Percentiles rank a stretch among this genome's conserved stretches.
Conservation (phyloP, 2,888 invertebrate species). For the Cantharis rustica region DNA sequence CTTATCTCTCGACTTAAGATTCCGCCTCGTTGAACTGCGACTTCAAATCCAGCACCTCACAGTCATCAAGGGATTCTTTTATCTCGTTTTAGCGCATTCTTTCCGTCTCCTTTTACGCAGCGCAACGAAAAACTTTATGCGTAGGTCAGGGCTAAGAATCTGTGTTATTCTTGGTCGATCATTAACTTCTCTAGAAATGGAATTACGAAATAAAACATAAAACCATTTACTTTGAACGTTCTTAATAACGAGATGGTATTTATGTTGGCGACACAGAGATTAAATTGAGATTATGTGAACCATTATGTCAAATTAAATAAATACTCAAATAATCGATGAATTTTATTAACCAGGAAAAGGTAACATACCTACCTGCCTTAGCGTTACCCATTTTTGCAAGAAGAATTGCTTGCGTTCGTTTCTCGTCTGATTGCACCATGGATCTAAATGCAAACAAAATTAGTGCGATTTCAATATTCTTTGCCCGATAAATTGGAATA, state of each 20-base stretch:
- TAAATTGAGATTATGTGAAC: not conserved
- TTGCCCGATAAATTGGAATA: not conserved
- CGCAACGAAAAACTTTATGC: slow-evolving; percentile 41
- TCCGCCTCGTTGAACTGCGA: slow-evolving; percentile 28
- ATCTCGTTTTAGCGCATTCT: slow-evolving; percentile 32
- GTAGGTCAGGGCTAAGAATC: slow-evolving; percentile 43
- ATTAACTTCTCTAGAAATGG: slow-evolving; percentile 34
- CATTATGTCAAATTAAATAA: not conserved
- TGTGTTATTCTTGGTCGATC: slow-evolving; percentile 39
- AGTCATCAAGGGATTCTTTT: slow-evolving; percentile 34
- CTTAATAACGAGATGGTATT: slow-evolving; percentile 11
- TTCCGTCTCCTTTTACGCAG: slow-evolving; percentile 34
- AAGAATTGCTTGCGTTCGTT: not conserved
- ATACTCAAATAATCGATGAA: not conserved
- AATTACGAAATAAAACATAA: slow-evolving; percentile 30
- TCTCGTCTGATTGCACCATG: not conserved
- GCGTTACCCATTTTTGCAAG: not conserved
- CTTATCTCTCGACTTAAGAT: slow-evolving; percentile 7
- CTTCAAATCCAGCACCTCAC: slow-evolving; percentile 28
- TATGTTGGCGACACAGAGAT: not conserved
- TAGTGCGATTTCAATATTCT: not conserved
- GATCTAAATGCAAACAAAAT: not conserved
- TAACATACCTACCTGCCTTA: not conserved
- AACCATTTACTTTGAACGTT: slow-evolving; percentile 19
- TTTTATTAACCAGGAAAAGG: not conserved